Base-by-base conservation (phyloP, 2,888 invertebrate genomes). In the Zaprionus bogoriensis region DNA sequence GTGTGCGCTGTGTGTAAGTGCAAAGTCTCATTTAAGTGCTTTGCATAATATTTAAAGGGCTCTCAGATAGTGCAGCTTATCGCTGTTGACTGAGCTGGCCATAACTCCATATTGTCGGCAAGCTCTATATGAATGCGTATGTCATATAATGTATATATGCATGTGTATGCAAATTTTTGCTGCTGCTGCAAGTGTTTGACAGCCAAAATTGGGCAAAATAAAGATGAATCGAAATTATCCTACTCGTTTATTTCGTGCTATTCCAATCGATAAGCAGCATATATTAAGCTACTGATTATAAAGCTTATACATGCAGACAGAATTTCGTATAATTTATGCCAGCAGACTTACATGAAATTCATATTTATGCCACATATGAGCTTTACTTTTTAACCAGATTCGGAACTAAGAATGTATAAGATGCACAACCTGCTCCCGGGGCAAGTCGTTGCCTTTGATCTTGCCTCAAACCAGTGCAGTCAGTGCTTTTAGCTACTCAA, bases 21-120 rank as follows among this genome's bases (percentile, higher is more conserved):
- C 23, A 19, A 63, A 68, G 30, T 50, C 59, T 58, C 61, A 69
- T 77, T 83, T 73, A 69, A 80, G 78, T 81, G 63, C 64, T 78
- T 62, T 78, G 63, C 68, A 75, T 75, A 79, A 68, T 67, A 73
- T 68, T 67, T 45, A 61, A 67, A 44, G 44, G 22, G 27, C 17
- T 5, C 17, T 28, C 51, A 53, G 54, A 53, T 62, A 44, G 42
- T 63, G 45, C 27, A 55, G 28, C 28, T 57, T 14, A 14, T n/a
- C n/a, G n/a, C n/a, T n/a, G n/a, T n/a, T n/a, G 36, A n/a, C 41
- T 22, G 10, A 25, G 44, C 28, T 47, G 14, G 17, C 36, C 30
- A 46, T 47, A 28, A 12, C n/a, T 36, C 1, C 30, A 45, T 30
- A 27, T 51, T 46, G 22, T 30, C 28, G 45, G 22, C 20, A 28